These are phyloP conservation scores for Oopsacas minuta DNA, from an alignment of 37 sponge, comb jelly and placozoan genomes.

Conservation along the genomic window DNA sequence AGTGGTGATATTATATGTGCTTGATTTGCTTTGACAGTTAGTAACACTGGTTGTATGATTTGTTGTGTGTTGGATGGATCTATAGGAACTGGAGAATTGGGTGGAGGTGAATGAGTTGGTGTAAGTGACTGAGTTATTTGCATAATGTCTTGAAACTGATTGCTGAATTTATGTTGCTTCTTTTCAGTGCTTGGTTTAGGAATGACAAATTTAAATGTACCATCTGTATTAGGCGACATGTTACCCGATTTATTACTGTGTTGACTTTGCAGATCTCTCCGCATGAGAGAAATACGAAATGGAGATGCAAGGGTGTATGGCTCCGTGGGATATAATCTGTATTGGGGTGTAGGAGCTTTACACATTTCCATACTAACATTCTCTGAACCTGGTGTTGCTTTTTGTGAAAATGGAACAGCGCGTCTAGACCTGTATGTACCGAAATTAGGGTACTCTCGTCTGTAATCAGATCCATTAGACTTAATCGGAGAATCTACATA, in stretches of 20 bases:
- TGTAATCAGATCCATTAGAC: not conserved
- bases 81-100: not conserved
- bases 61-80: not conserved
- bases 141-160: not conserved
- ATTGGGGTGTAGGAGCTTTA: conserved; percentile 6
- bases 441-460: not conserved
- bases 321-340: not conserved
- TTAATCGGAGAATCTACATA: not conserved
- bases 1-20: not conserved
- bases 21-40: not conserved
- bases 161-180: not conserved
- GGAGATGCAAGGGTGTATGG: not conserved
- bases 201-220: not conserved
- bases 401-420: not conserved
- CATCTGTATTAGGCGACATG: not conserved
- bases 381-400: not conserved
- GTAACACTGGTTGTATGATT: not conserved
- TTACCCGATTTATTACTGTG: not conserved
- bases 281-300: not conserved
- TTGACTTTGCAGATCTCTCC: not conserved
- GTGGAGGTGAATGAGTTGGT: conserved; percentile 8
- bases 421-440: conserved; percentile 1
- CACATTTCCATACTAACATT: not conserved
- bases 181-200: not conserved
- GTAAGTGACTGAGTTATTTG: not conserved